phyloP scores from a whole-genome alignment of 2,888 invertebrate species.

The Chironomus tentans region DNA sequence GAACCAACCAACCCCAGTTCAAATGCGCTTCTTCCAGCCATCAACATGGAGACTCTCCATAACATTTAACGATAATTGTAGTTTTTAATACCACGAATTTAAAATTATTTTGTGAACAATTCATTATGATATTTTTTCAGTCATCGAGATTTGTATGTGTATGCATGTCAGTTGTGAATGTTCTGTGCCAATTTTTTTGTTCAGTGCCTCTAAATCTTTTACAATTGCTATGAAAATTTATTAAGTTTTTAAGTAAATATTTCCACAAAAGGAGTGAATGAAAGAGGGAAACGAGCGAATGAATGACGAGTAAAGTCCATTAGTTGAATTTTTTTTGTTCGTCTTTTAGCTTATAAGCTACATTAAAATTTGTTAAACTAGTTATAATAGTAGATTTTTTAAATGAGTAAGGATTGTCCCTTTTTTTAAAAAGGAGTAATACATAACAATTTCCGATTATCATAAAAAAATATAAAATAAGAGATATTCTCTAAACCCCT shows the following conservation, averaged over 20 bases:
- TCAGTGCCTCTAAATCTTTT: neutral
- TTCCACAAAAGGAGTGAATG: neutral
- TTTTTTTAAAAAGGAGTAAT: neutral
- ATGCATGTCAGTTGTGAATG: neutral
- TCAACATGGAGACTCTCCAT: too few relatives aligned
- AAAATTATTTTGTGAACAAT: too few relatives aligned
- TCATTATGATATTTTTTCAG: too few relatives aligned
- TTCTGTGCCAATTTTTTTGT: neutral
- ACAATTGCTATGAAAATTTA: neutral
- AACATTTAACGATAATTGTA: too few relatives aligned
- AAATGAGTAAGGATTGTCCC: neutral
- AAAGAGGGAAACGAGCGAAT: neutral
- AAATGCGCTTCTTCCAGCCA: too few relatives aligned
- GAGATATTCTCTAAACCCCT: neutral
- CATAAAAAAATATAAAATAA: neutral
- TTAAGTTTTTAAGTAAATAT: slow-evolving; percentile 7
- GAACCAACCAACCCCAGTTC: too few relatives aligned
- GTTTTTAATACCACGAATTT: too few relatives aligned
- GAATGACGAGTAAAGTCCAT: neutral
- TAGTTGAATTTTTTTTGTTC: neutral
- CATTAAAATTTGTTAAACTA: neutral
- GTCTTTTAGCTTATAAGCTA: neutral
- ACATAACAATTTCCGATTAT: neutral
- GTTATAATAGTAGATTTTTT: neutral
- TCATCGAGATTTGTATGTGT: too few relatives aligned